phyloP scores from a whole-genome alignment of 2,888 invertebrate species.

The Scelioninae gen. 2 region DNA sequence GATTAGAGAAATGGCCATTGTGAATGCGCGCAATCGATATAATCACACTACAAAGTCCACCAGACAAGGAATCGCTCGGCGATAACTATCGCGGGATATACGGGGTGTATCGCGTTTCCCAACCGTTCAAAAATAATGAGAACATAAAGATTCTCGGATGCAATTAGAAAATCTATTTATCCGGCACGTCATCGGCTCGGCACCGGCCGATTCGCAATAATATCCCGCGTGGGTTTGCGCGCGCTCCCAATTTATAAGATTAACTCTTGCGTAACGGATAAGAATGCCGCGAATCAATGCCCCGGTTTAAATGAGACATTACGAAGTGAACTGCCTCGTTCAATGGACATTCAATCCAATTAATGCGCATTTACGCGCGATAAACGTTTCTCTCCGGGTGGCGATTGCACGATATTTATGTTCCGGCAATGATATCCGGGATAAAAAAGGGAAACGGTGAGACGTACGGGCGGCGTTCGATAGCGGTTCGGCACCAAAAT shows the following conservation, averaged over 20 bases:
- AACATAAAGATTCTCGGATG: slow-evolving; percentile 55
- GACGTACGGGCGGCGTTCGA: no score
- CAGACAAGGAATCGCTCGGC: slow-evolving; percentile 59
- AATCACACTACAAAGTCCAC: slow-evolving; percentile 58
- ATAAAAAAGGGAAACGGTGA: no score
- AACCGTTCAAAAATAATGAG: slow-evolving; percentile 55
- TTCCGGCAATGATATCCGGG: no score
- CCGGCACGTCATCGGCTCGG: slow-evolving; percentile 25
- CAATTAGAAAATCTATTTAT: slow-evolving; percentile 52
- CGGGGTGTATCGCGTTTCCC: slow-evolving; percentile 59
- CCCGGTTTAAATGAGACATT: slow-evolving; percentile 47
- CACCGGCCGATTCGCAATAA: slow-evolving; percentile 31
- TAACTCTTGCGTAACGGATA: slow-evolving; percentile 37
- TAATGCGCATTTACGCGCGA: slow-evolving; percentile 11
- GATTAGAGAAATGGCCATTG: slow-evolving; percentile 60
- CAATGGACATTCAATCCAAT: slow-evolving; percentile 21
- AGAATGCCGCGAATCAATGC: slow-evolving; percentile 25
- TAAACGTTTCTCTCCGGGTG: background rate
- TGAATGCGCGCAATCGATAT: slow-evolving; percentile 60
- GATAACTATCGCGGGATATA: slow-evolving; percentile 58
- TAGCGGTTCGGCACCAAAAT: no score
- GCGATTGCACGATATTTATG: no score
- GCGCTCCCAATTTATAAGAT: slow-evolving; percentile 36
- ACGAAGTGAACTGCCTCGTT: slow-evolving; percentile 25
- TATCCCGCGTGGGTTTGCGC: slow-evolving; percentile 16